These are phyloP conservation scores for Dinothrombium tinctorium DNA, from an alignment of 1,140 invertebrate genomes.

Conservation along the genomic window DNA sequence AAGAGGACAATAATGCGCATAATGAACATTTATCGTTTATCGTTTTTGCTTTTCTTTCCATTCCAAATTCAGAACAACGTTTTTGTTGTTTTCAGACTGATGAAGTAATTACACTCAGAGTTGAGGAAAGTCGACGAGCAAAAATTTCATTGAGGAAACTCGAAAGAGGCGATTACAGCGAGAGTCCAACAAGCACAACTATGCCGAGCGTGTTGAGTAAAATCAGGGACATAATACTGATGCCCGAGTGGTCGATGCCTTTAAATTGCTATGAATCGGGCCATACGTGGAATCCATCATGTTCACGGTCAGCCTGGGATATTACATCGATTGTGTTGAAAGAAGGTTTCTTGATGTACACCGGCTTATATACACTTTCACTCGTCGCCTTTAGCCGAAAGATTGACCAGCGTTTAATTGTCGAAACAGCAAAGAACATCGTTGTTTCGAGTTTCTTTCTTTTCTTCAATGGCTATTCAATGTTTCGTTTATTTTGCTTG, in stretches of 20 bases:
- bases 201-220: slow-evolving; percentile 33
- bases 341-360: slow-evolving; percentile 2
- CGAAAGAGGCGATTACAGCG: too few species aligned
- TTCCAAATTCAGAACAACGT: too few species aligned
- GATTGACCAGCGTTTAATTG: not conserved
- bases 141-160: too few species aligned
- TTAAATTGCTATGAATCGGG: slow-evolving; percentile 39
- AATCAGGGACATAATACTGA: slow-evolving; percentile 15
- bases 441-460: not conserved
- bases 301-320: not conserved
- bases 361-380: not conserved
- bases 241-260: slow-evolving; percentile 20
- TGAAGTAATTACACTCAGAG: too few species aligned
- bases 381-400: not conserved
- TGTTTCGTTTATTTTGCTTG: slow-evolving; percentile 1
- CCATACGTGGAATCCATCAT: slow-evolving; percentile 38
- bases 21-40: too few species aligned
- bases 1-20: too few species aligned
- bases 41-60: too few species aligned
- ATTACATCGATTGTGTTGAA: not conserved
- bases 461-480: not conserved
- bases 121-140: too few species aligned
- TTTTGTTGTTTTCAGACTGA: too few species aligned
- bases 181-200: too few species aligned
- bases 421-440: not conserved